phyloP scores from a whole-genome alignment of 2,113 vertebrate species.

The Aspidoscelis tigris region DNA sequence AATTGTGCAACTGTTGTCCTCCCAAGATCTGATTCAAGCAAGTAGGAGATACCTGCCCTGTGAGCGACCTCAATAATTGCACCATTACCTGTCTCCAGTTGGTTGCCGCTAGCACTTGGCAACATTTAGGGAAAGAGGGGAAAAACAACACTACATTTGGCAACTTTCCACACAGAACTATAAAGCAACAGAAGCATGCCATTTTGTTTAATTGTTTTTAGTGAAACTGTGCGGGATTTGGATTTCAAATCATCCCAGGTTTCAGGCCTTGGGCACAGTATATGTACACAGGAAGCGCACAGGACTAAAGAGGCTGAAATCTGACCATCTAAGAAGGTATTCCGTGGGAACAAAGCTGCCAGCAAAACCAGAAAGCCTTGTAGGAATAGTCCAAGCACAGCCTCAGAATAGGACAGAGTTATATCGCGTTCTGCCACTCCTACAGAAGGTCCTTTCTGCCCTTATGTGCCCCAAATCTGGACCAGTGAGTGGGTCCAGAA shows the following conservation, averaged over 20 bases:
- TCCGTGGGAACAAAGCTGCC: background rate
- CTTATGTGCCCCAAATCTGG: no score
- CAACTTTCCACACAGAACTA: background rate
- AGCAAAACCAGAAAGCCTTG: background rate
- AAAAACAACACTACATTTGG: background rate
- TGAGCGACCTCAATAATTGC: background rate
- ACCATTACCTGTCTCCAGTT: background rate
- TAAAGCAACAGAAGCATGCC: background rate
- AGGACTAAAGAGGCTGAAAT: no score
- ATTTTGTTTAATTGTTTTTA: background rate
- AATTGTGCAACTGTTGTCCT: constrained; percentile 9
- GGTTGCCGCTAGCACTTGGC: background rate
- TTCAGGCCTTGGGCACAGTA: background rate
- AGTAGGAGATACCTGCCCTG: background rate
- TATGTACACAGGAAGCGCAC: background rate
- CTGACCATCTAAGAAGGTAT: no score
- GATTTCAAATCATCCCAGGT: background rate
- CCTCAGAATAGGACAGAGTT: no score
- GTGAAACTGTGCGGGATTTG: background rate
- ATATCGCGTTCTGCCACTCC: no score
- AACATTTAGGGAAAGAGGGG: background rate
- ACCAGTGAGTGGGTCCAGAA: no score
- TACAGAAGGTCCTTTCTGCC: no score
- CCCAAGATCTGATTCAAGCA: background rate
- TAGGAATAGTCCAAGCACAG: background rate